These are phyloP conservation scores for Rutpela maculata DNA, from an alignment of 2,888 invertebrate genomes.

Conservation along the genomic window DNA sequence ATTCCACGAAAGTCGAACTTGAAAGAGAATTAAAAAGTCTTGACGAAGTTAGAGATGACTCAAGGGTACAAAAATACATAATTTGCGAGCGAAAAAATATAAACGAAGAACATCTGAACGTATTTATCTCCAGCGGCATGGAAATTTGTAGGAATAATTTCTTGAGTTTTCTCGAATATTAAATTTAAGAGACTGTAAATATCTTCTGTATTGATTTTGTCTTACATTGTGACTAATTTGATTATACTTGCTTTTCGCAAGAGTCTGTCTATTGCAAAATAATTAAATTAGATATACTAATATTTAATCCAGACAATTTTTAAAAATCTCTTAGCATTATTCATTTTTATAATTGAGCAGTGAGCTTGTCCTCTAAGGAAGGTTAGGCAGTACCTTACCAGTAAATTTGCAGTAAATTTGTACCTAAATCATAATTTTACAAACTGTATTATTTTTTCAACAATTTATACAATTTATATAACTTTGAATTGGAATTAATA, in stretches of 20 bases:
- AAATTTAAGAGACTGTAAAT: conserved; percentile 49
- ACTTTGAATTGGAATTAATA: too few relatives aligned
- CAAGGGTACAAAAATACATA: conserved; percentile 47
- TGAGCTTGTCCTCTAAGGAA: too few relatives aligned
- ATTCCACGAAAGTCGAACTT: conserved; percentile 34
- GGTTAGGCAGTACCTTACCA: too few relatives aligned
- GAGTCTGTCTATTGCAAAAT: conserved; percentile 6
- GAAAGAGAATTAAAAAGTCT: conserved; percentile 52
- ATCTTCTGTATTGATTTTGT: conserved; percentile 40
- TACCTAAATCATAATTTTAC: too few relatives aligned
- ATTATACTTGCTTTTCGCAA: conserved; percentile 9
- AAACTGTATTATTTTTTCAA: too few relatives aligned
- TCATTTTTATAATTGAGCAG: too few relatives aligned
- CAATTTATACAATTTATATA: too few relatives aligned
- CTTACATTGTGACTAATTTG: conserved; percentile 24
- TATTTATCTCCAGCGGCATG: conserved; percentile 49
- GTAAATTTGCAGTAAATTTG: too few relatives aligned
- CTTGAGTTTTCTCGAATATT: conserved; percentile 47
- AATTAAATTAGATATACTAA: not conserved
- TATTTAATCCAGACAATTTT: not conserved
- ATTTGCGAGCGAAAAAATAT: conserved; percentile 47
- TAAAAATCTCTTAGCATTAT: too few relatives aligned
- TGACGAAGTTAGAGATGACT: conserved; percentile 40
- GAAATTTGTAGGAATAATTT: conserved; percentile 45
- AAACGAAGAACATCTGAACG: conserved; percentile 45